Evolutionary conservation across 2,113 vertebrate species (phyloP), one percentile per base, ranked within the genome.

Genomic region (Peromyscus californicus): DNA sequence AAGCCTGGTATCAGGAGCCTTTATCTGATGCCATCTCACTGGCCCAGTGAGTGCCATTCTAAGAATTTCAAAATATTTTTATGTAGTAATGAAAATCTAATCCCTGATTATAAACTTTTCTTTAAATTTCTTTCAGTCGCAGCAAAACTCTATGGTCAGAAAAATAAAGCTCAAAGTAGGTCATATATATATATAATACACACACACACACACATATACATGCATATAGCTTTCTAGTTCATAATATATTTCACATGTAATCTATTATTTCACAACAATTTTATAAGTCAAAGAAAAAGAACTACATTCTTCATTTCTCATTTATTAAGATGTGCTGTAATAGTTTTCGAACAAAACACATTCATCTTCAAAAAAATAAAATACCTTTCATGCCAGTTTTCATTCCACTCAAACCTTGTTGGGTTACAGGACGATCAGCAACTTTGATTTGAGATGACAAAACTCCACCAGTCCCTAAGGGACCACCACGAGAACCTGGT

Each of bases 351-450:
- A 87, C 1, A 83, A 95, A 95, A 95, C 69, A 79, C 33, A 87
- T 0, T 84, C 13, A 90, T 84, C 33, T 95, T 91, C 33, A 86
- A 88, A 96, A 96, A 97, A 95, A 95, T 39, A 95, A 54, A 76
- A 83, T 98, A 99, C 99, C 99, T 99, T 99, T 99, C 96, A 99
- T 97, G 36, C 99, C 99, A 39, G 99, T 99, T 98, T 99, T 99
- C 99, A 99, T 99, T 94, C 99, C 99, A 96, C 99, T 99, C 97
- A 99, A 99, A 8, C 99, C 99, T 97, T 99, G 99, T 0, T 99
- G 99, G 93, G 99, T 99, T 88, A 99, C 99, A 48, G 99, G 99
- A 93, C 99, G 99, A 96, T 99, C 99, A 1, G 99, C 98, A 97
- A 99, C 99, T 99, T 99, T 99, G 97, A 99, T 99, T 54, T 99